Base-by-base conservation (phyloP, 1,140 invertebrate genomes). In the Pogonognathellus flavescens region DNA sequence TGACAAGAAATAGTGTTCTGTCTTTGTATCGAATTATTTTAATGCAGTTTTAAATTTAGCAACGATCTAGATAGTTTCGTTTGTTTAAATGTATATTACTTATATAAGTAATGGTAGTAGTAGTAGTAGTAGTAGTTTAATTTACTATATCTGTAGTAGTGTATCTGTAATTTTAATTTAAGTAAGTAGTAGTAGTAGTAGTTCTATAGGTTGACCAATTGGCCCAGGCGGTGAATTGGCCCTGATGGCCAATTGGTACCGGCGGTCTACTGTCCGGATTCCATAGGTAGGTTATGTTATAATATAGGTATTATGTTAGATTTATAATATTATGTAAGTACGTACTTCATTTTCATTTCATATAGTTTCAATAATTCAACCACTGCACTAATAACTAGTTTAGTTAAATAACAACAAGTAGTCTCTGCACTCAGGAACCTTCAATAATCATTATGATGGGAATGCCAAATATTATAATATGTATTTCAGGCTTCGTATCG, bases 391-490 rank as follows among this genome's bases (percentile, higher is more conserved):
- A 76, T 76, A 49, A 31, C 70, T 76, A 76, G 70, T 76, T 76
- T 49, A 76, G 70, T 76, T 49, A 76, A 41, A 76, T 50, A 76
- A 76, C 31, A 49, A 76, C 70, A 49, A 76, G 41, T 76, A 76
- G 70, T 76, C 70, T 76, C 62, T 66, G 62, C 70, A 76, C 70
- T 76, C 70, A 76, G 70, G 70, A 76, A 76, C 70, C 70, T 76
- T 76, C 70, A 76, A 76, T 76, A 76, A 76, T 76, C 70, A 76
- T 41, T 41, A 41, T 76, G 70, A 76, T 76, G 70, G 70, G 70
- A 76, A 76, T 76, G 70, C 70, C 70, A 76, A 76, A 76, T 57
- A 57, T 57, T 57, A 57, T 14, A 41, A 41, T 66, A 66, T 66
- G 70, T 76, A 76, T 76, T 76, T 76, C 41, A 76, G 70, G 70